phyloP scores from a whole-genome alignment of 1,140 invertebrate genomes.

The Adelges cooleyi region DNA sequence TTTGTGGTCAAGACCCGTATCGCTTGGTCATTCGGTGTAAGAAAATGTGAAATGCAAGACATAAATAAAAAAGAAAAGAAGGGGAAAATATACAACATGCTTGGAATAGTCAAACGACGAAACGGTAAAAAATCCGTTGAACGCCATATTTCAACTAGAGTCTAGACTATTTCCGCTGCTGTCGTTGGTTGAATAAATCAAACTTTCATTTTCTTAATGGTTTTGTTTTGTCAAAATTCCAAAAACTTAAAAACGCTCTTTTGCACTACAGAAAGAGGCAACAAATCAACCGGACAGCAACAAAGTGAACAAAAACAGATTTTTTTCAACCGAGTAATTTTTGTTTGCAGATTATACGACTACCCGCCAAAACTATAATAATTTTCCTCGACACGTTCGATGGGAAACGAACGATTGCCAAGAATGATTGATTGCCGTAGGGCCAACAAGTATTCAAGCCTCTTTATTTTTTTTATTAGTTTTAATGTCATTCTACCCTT shows the following conservation, averaged over 20 bases:
- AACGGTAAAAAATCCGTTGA: neutral
- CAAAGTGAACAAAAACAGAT: slow-evolving; percentile 15
- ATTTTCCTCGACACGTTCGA: neutral
- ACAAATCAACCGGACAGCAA: slow-evolving; percentile 20
- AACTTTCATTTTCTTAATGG: slow-evolving; percentile 28
- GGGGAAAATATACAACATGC: too few relatives aligned
- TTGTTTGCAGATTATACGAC: neutral
- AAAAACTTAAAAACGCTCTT: slow-evolving; percentile 26
- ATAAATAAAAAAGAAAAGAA: neutral
- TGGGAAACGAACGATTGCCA: neutral
- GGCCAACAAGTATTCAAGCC: neutral
- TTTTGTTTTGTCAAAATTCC: slow-evolving; percentile 25
- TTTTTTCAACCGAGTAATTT: neutral
- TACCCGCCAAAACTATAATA: neutral
- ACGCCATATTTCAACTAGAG: slow-evolving; percentile 7
- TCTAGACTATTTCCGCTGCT: neutral
- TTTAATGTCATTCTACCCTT: too few relatives aligned
- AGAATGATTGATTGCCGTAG: neutral
- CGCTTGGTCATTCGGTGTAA: neutral
- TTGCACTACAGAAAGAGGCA: neutral
- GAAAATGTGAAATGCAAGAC: neutral
- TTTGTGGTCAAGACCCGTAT: too few relatives aligned
- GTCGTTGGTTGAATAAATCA: slow-evolving; percentile 24
- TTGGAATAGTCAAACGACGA: too few relatives aligned
- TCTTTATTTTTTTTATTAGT: too few relatives aligned